Percentiles rank a stretch among this genome's conserved stretches.
These are phyloP conservation scores for Julus scandinavius DNA, from an alignment of 2,888 invertebrate genomes.

Conservation along the genomic window DNA sequence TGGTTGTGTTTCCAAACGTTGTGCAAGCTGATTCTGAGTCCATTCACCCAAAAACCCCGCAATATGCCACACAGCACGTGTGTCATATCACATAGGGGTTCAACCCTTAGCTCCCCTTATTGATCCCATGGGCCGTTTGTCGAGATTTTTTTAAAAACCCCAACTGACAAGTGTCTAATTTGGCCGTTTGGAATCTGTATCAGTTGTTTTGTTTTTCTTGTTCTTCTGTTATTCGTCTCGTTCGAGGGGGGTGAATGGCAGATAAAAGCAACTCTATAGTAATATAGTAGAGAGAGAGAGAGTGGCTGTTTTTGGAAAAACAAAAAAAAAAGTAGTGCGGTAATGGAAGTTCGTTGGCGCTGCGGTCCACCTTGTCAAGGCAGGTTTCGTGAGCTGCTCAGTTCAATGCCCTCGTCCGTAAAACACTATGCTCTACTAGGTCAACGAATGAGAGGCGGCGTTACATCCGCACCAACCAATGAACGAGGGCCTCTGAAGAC, in stretches of 20 bases:
- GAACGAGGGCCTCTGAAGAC: background rate
- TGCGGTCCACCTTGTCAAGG: slow-evolving; percentile 53
- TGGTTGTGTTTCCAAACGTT: no score
- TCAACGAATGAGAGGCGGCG: slow-evolving; percentile 54
- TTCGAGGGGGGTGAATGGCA: slow-evolving; percentile 54
- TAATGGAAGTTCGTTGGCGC: slow-evolving; percentile 48
- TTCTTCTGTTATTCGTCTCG: slow-evolving; percentile 46
- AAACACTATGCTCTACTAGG: slow-evolving; percentile 56
- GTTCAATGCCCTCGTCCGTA: slow-evolving; percentile 51
- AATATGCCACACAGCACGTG: background rate
- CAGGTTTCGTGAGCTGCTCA: slow-evolving; percentile 49
- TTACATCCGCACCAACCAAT: background rate
- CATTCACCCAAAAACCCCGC: background rate
- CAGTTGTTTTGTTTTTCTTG: background rate
- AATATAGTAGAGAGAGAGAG: background rate
- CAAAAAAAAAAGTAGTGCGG: background rate
- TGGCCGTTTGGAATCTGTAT: background rate
- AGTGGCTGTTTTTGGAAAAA: background rate
- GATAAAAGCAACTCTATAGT: slow-evolving; percentile 44
- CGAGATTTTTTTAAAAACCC: background rate
- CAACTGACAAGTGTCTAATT: background rate
- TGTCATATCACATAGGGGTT: background rate
- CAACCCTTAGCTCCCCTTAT: background rate
- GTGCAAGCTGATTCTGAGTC: background rate
- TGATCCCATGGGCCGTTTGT: background rate